A percentile compares a stretch with the other conserved stretches of the same genome.
phyloP scores from a whole-genome alignment of 2,888 invertebrate species.

The Cybosia mesomella region DNA sequence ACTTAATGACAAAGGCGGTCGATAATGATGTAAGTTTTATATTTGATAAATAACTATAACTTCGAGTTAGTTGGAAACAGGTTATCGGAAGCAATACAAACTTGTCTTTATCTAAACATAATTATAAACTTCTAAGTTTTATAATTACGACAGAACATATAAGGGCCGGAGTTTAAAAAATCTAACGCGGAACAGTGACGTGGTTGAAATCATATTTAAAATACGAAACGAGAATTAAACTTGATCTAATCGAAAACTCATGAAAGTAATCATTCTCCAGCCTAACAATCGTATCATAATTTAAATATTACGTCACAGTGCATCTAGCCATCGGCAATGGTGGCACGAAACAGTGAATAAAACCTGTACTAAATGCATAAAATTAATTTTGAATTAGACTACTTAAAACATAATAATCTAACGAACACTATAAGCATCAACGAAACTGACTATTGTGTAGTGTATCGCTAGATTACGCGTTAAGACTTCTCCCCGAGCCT shows the following conservation, averaged over 20 bases:
- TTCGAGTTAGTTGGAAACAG: background rate
- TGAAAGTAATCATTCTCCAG: too few relatives aligned
- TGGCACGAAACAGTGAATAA: background rate
- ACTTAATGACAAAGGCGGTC: background rate
- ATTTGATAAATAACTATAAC: too few relatives aligned
- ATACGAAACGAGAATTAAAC: background rate
- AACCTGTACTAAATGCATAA: constrained; percentile 4
- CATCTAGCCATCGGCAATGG: background rate
- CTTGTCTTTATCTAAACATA: constrained; percentile 21
- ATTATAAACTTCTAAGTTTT: background rate
- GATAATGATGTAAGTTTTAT: background rate
- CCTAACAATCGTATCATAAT: background rate
- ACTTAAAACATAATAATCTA: background rate
- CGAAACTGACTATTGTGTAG: background rate
- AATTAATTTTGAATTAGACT: constrained; percentile 1
- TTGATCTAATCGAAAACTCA: too few relatives aligned
- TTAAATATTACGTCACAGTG: background rate
- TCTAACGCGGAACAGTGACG: background rate
- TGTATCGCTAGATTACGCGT: background rate
- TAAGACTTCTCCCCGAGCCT: background rate
- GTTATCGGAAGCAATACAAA: background rate
- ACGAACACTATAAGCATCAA: background rate
- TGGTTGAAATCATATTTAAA: background rate
- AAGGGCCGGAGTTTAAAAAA: background rate
- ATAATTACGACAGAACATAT: constrained; percentile 1